Evolutionary conservation across 2,797 vertebrate genomes (phyloP).

Genomic region (Acanthurus leucopareius): DNA sequence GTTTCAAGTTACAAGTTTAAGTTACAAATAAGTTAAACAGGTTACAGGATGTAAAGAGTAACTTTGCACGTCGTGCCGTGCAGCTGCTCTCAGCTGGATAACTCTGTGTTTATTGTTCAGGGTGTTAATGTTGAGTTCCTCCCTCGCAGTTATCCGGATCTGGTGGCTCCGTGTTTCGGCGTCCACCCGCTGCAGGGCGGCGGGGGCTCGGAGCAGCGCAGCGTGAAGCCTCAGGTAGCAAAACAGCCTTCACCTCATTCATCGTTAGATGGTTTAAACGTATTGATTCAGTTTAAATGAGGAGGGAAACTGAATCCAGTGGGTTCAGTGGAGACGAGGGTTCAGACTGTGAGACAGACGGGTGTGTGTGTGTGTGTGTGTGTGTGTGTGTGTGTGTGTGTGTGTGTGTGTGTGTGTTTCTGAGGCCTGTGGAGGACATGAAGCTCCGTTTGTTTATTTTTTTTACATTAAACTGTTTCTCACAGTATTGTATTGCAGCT

Average conservation of each 20-base stretch:
- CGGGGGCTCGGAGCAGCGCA: constrained; percentile 43
- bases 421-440: constrained; percentile 9
- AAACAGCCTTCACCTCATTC: background rate
- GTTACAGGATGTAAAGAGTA: background rate
- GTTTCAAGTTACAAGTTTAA: too few relatives aligned
- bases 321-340: background rate
- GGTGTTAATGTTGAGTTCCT: background rate
- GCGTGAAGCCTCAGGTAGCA: constrained; percentile 55
- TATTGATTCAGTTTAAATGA: background rate
- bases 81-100: constrained; percentile 34
- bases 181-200: constrained; percentile 57
- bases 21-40: too few relatives aligned
- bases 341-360: background rate
- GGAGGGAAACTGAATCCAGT: constrained; percentile 12
- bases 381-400: background rate
- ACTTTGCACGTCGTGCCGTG: background rate
- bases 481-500: background rate
- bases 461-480: background rate
- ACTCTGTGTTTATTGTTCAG: constrained; percentile 25
- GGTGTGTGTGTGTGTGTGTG: too few relatives aligned
- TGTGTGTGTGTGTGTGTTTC: background rate
- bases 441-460: constrained; percentile 3
- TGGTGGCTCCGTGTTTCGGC: constrained; percentile 70
- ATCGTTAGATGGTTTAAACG: constrained; percentile 1
- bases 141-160: constrained; percentile 72